Conservation (phyloP, 2,888 invertebrate species). For the Latheticus oryzae region DNA sequence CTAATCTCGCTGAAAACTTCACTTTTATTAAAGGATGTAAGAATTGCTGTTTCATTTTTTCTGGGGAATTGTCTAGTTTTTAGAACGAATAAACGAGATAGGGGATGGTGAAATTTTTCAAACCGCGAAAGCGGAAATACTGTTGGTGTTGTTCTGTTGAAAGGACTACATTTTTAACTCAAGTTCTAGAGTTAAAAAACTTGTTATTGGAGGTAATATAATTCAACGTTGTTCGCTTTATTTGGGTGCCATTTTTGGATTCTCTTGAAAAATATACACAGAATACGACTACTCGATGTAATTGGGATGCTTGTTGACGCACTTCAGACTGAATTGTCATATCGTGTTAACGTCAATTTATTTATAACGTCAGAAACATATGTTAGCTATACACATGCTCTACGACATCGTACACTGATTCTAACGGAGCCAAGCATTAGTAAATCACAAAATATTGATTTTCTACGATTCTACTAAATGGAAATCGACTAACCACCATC, state of each 20-base stretch:
- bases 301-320: slow-evolving; percentile 4
- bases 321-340: slow-evolving; percentile 13
- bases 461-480: slow-evolving; percentile 16
- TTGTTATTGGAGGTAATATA: too few species aligned
- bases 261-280: too few species aligned
- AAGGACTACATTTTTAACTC: too few species aligned
- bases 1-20: slow-evolving; percentile 17
- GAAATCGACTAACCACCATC: slow-evolving; percentile 30
- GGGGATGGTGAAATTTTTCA: slow-evolving; percentile 2
- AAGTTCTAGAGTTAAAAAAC: too few species aligned
- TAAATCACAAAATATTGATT: slow-evolving; percentile 38
- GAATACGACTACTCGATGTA: too few species aligned
- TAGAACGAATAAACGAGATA: slow-evolving; percentile 7
- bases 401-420: slow-evolving; percentile 26
- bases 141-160: too few species aligned
- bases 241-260: too few species aligned
- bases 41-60: slow-evolving; percentile 15
- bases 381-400: slow-evolving; percentile 21
- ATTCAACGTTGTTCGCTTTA: too few species aligned
- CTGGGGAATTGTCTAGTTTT: slow-evolving; percentile 6
- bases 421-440: slow-evolving; percentile 31
- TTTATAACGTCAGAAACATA: slow-evolving; percentile 17
- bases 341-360: slow-evolving; percentile 26
- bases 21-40: slow-evolving; percentile 14
- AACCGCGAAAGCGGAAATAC: not conserved